A percentile compares a stretch with the other conserved stretches of the same genome.
These are phyloP conservation scores for Eidolon dupreanum DNA, from an alignment of 2,797 vertebrate genomes.

Conservation along the genomic window DNA sequence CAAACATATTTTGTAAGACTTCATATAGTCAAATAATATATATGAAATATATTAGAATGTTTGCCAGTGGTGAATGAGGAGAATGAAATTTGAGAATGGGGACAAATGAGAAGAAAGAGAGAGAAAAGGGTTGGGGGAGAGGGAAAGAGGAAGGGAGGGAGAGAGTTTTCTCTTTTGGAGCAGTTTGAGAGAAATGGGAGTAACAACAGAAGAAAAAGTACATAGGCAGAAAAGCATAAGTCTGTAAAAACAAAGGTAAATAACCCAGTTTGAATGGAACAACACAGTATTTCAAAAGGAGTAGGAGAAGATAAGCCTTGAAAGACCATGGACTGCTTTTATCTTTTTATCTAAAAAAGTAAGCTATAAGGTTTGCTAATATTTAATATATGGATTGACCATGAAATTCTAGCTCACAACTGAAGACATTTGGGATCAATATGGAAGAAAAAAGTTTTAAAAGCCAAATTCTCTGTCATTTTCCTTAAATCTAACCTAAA, in stretches of 20 bases:
- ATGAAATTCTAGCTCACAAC: background rate
- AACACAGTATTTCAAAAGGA: background rate
- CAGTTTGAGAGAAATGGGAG: background rate
- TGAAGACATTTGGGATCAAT: background rate
- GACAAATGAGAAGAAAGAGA: background rate
- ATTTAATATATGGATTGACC: background rate
- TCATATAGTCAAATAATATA: background rate
- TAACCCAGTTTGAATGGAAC: background rate
- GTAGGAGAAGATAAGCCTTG: background rate
- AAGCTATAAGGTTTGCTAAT: background rate
- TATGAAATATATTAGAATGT: background rate
- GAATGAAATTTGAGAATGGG: background rate
- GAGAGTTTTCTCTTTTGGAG: background rate
- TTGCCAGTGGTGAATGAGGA: background rate
- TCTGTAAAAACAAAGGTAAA: conserved; percentile 10
- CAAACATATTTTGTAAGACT: background rate
- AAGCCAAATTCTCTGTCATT: background rate
- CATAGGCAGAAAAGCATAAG: background rate
- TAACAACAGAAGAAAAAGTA: background rate
- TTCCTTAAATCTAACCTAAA: background rate
- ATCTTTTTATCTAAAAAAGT: conserved; percentile 40
- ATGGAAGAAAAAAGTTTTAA: background rate
- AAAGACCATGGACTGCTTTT: background rate
- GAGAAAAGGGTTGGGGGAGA: background rate
- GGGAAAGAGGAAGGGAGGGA: background rate